These are phyloP conservation scores for Xylocopa sonorina DNA, from an alignment of 1,140 invertebrate genomes.

Conservation along the genomic window DNA sequence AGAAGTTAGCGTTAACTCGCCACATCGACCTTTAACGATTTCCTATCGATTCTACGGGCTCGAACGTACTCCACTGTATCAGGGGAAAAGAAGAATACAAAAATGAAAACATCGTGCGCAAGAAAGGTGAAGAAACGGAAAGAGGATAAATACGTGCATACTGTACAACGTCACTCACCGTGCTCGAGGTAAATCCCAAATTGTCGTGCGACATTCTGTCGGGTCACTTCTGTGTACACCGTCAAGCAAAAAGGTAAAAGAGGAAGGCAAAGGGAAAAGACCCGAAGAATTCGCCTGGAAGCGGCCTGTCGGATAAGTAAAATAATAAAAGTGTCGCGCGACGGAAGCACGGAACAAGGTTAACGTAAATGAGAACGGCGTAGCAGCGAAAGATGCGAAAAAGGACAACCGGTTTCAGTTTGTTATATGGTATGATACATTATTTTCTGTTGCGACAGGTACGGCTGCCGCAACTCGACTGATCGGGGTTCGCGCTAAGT, in stretches of 20 bases:
- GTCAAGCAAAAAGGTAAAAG: neutral
- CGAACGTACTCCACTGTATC: neutral
- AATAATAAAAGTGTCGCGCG: neutral
- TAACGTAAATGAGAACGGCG: constrained; percentile 7
- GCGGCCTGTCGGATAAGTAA: constrained; percentile 1
- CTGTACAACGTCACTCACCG: constrained; percentile 69
- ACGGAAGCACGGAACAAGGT: constrained; percentile 14
- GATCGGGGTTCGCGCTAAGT: constrained; percentile 74
- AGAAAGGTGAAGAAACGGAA: neutral
- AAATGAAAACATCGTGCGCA: neutral
- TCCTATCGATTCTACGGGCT: too few relatives aligned
- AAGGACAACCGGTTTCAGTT: constrained; percentile 45
- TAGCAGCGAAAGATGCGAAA: constrained; percentile 27
- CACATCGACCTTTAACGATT: neutral
- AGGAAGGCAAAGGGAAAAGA: neutral
- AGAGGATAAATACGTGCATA: neutral
- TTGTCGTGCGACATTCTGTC: constrained; percentile 75
- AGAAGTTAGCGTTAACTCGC: neutral
- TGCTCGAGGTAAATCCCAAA: constrained; percentile 77
- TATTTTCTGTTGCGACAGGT: constrained; percentile 73
- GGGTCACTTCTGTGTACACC: constrained; percentile 18
- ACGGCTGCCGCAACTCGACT: constrained; percentile 77
- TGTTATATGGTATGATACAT: constrained; percentile 62
- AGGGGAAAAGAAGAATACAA: neutral
- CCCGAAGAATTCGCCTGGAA: constrained; percentile 25